These are phyloP conservation scores for Selenia dentaria DNA, from an alignment of 2,888 invertebrate genomes.

Conservation along the genomic window DNA sequence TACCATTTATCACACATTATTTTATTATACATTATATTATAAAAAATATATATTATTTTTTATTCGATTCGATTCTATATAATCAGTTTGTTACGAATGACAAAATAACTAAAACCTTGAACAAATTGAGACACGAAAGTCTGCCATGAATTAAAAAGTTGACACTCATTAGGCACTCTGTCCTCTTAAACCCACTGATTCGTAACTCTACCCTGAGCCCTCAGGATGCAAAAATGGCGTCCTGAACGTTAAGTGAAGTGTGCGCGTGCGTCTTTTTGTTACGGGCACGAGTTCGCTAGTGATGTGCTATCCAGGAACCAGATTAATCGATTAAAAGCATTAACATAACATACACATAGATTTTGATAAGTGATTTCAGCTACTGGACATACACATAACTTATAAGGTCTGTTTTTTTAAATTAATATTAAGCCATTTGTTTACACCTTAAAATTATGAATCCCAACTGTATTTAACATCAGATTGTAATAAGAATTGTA, in stretches of 20 bases:
- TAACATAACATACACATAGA: too few relatives aligned
- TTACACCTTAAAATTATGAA: too few relatives aligned
- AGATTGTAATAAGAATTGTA: too few relatives aligned
- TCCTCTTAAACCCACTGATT: conserved; percentile 11
- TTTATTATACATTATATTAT: too few relatives aligned
- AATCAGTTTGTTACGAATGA: neutral
- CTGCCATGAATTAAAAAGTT: conserved; percentile 7
- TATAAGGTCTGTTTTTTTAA: too few relatives aligned
- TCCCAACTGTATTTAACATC: too few relatives aligned
- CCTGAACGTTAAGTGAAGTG: conserved; percentile 73
- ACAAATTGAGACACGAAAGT: conserved; percentile 8
- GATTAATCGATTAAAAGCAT: neutral
- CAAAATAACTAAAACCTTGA: neutral
- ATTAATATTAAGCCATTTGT: too few relatives aligned
- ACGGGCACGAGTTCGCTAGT: conserved; percentile 66
- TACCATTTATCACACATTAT: too few relatives aligned
- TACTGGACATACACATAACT: too few relatives aligned
- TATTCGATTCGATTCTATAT: too few relatives aligned
- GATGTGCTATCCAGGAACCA: conserved; percentile 34
- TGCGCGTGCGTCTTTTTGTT: conserved; percentile 65
- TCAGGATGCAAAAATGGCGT: conserved; percentile 58
- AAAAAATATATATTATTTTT: too few relatives aligned
- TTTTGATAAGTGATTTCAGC: too few relatives aligned
- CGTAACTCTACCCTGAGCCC: conserved; percentile 49
- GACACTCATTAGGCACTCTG: conserved; percentile 13